These are phyloP conservation scores for Nasua narica DNA, from an alignment of 2,797 vertebrate genomes.

Conservation along the genomic window DNA sequence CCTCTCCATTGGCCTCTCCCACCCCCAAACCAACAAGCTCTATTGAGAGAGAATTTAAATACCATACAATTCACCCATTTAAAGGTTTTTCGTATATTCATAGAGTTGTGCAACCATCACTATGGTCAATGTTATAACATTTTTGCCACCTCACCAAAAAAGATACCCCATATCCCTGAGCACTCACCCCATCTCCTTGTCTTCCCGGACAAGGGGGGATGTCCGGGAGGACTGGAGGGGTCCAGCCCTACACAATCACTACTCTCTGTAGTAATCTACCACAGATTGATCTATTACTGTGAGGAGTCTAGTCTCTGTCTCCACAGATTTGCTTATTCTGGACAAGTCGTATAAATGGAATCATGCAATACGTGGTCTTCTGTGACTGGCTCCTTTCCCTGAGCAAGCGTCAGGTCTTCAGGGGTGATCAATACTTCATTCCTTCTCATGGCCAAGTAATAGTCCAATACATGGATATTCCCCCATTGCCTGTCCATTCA, in stretches of 20 bases:
- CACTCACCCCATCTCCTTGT: not conserved
- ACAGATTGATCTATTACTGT: not conserved
- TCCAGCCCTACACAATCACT: not conserved
- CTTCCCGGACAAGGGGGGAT: not conserved
- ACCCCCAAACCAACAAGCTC: not conserved
- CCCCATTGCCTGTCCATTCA: not conserved
- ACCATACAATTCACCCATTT: not conserved
- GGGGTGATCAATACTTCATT: not conserved
- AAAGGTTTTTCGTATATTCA: not conserved
- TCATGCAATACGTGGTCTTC: not conserved
- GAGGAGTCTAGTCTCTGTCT: not conserved
- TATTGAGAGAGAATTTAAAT: not conserved
- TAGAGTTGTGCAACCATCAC: not conserved
- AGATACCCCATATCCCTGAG: not conserved
- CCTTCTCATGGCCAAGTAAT: too few relatives aligned
- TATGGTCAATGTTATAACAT: not conserved
- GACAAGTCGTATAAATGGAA: not conserved
- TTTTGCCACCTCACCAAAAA: not conserved
- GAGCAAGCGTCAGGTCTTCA: not conserved
- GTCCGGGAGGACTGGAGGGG: too few relatives aligned
- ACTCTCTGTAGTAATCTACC: not conserved
- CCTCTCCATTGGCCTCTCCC: not conserved
- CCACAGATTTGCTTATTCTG: not conserved
- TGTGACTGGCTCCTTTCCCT: not conserved
- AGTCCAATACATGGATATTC: not conserved